phyloP scores from a whole-genome alignment of 1,140 invertebrate species.

The Procambarus clarkii region DNA sequence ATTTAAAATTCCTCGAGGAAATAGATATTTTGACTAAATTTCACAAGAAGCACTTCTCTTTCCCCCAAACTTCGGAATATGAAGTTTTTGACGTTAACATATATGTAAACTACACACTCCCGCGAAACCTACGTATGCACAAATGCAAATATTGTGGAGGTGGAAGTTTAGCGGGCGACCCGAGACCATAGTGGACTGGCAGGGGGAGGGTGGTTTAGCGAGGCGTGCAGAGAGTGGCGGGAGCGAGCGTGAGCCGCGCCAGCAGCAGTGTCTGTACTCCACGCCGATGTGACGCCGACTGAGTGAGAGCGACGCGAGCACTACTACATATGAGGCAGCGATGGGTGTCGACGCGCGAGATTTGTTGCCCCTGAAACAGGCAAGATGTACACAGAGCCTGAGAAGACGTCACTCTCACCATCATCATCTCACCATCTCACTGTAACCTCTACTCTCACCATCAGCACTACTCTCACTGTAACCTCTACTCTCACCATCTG shows the following conservation, averaged over 20 bases:
- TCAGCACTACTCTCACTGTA: background rate
- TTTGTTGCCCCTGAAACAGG: slow-evolving; percentile 17
- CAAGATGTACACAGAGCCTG: background rate
- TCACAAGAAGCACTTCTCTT: too few relatives aligned
- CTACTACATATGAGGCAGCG: slow-evolving; percentile 52
- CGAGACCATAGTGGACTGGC: too few relatives aligned
- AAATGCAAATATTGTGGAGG: background rate
- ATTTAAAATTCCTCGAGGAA: too few relatives aligned
- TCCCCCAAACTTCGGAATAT: too few relatives aligned
- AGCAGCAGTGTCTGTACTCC: slow-evolving; percentile 12
- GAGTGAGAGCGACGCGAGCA: slow-evolving; percentile 12
- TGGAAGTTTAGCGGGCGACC: too few relatives aligned
- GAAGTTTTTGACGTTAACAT: too few relatives aligned
- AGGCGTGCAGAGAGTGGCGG: background rate
- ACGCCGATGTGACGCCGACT: slow-evolving; percentile 36
- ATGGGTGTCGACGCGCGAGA: slow-evolving; percentile 28
- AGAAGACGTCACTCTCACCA: background rate
- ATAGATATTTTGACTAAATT: too few relatives aligned
- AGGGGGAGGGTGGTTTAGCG: too few relatives aligned
- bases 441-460: background rate
- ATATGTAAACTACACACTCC: too few relatives aligned
- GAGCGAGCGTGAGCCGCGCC: slow-evolving; percentile 1
- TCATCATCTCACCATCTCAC: background rate
- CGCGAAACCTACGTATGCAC: too few relatives aligned
- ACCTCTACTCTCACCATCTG: background rate